phyloP scores from a whole-genome alignment of 2,113 vertebrate species.

The Balaeniceps rex region DNA sequence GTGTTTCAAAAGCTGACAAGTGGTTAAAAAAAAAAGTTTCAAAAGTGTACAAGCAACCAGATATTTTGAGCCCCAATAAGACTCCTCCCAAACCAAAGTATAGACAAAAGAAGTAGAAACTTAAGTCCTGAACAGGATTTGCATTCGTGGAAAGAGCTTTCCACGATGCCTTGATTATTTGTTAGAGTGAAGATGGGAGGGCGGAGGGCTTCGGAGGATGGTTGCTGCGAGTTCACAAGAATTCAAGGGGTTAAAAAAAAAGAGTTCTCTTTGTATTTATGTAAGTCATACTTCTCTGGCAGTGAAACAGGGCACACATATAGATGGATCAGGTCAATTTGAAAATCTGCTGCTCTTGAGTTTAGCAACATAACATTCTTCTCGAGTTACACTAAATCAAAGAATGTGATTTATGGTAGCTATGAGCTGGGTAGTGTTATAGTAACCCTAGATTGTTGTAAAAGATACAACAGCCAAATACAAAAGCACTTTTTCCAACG shows the following conservation, averaged over 20 bases:
- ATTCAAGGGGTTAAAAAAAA: not conserved
- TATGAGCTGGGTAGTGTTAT: not conserved
- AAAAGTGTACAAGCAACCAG: not conserved
- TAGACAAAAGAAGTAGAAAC: not conserved
- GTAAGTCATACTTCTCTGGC: not conserved
- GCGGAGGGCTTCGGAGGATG: no score
- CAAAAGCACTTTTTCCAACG: not conserved
- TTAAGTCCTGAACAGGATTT: not conserved
- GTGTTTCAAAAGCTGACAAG: not conserved
- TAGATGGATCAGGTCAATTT: not conserved
- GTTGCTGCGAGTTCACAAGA: not conserved
- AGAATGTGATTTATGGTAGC: not conserved
- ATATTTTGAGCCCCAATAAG: no score
- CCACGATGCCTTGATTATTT: not conserved
- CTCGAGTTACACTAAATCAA: not conserved
- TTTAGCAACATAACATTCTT: not conserved
- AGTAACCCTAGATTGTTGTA: not conserved
- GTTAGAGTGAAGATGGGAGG: not conserved
- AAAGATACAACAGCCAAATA: not conserved
- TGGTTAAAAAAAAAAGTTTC: no score
- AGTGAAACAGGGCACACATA: not conserved
- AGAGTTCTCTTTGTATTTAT: not conserved
- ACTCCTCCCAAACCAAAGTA: not conserved
- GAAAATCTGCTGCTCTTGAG: not conserved
- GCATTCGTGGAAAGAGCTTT: not conserved